Evolutionary conservation across 2,797 vertebrate species (phyloP).

Genomic region (Chrysocyon brachyurus): DNA sequence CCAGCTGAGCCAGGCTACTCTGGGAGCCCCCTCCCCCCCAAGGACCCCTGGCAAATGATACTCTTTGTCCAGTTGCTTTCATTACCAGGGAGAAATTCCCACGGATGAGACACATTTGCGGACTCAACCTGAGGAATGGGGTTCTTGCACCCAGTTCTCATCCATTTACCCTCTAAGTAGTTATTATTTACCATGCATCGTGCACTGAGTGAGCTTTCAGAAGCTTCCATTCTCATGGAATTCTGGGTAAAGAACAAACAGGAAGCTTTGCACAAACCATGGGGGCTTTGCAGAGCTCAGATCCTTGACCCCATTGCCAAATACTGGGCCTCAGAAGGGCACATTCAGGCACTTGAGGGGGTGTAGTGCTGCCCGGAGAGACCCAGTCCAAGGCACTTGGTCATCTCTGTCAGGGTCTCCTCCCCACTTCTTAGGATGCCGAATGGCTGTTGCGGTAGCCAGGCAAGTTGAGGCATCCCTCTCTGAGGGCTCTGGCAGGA

Average conservation of each 20-base stretch:
- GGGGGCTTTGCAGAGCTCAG: neutral
- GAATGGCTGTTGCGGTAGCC: neutral
- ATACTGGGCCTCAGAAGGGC: neutral
- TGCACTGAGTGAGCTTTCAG: neutral
- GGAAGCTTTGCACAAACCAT: neutral
- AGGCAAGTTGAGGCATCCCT: neutral
- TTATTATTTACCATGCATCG: neutral
- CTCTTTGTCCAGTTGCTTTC: neutral
- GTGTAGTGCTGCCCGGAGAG: neutral
- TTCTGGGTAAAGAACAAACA: neutral
- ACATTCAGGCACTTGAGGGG: neutral
- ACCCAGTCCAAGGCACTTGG: neutral
- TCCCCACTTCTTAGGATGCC: neutral
- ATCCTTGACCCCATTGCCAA: neutral
- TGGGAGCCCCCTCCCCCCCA: neutral
- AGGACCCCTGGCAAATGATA: neutral
- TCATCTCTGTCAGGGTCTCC: accelerated
- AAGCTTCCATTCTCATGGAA: neutral
- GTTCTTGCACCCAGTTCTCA: neutral
- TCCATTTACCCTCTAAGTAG: neutral
- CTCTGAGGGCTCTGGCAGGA: neutral
- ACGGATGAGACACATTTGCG: neutral
- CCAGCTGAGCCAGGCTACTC: neutral
- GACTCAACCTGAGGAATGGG: neutral
- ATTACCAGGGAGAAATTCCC: neutral